A percentile compares a stretch with the other conserved stretches of the same genome.
Conservation (phyloP, 2,797 vertebrate genomes). For the Sebastes hubbsi region DNA sequence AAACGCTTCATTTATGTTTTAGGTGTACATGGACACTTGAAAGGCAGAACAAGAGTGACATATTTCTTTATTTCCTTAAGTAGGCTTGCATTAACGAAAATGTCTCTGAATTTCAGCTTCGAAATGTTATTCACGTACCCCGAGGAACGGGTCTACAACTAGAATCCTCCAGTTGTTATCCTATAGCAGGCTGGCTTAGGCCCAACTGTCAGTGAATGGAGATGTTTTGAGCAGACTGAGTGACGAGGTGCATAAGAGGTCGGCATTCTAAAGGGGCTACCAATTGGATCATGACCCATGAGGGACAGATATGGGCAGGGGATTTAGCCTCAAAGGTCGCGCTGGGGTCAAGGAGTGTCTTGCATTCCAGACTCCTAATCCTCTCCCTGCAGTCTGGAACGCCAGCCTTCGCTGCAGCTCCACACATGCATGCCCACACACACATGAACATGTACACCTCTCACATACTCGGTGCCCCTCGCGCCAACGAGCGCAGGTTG, state of each 20-base stretch:
- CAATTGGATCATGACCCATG: constrained; percentile 84
- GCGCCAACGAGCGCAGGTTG: constrained; percentile 43
- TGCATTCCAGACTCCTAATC: constrained; percentile 82
- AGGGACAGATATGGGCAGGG: constrained; percentile 82
- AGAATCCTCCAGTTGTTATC: constrained; percentile 53
- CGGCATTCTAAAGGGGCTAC: constrained; percentile 79
- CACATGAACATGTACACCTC: constrained; percentile 47
- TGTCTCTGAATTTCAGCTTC: constrained; percentile 29
- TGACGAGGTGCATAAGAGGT: constrained; percentile 73
- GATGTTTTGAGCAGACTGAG: constrained; percentile 71
- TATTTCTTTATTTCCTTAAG: constrained; percentile 41
- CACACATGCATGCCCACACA: constrained; percentile 50
- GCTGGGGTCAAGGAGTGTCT: constrained; percentile 79
- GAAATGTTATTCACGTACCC: constrained; percentile 38
- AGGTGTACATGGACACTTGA: constrained; percentile 74
- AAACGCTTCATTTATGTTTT: constrained; percentile 80
- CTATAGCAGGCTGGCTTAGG: constrained; percentile 32
- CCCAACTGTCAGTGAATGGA: constrained; percentile 59
- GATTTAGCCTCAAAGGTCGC: constrained; percentile 79
- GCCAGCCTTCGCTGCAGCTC: constrained; percentile 50
- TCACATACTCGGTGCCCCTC: constrained; percentile 17
- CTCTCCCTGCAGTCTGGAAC: constrained; percentile 74
- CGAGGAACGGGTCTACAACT: constrained; percentile 11
- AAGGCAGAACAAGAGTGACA: constrained; percentile 72
- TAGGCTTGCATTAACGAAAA: constrained; percentile 58